These are phyloP conservation scores for Copsychus sechellarum DNA, from an alignment of 2,113 vertebrate genomes.

Conservation along the genomic window DNA sequence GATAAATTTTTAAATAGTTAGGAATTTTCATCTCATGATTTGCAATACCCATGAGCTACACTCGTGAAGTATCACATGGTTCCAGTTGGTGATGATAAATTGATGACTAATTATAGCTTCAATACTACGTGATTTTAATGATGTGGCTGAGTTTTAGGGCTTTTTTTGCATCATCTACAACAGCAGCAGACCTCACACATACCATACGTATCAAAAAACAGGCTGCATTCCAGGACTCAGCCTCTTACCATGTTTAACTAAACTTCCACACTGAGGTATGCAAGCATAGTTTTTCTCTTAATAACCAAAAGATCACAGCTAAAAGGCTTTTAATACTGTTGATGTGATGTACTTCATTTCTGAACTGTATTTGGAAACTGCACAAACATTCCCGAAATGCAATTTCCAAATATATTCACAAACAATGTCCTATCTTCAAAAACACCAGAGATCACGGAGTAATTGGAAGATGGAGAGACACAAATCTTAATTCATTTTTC, in stretches of 20 bases:
- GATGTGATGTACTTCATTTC: neutral
- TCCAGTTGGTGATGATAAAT: neutral
- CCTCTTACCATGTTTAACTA: neutral
- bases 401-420: neutral
- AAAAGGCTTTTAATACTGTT: neutral
- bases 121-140: neutral
- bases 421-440: neutral
- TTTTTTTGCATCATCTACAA: neutral
- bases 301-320: neutral
- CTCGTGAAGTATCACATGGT: neutral
- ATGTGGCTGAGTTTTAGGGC: neutral
- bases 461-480: neutral
- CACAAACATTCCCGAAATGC: neutral
- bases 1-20: neutral
- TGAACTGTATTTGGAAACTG: neutral
- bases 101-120: neutral
- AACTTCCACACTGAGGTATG: neutral
- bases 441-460: neutral
- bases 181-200: neutral
- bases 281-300: neutral
- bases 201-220: neutral
- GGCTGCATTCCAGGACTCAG: neutral
- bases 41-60: neutral
- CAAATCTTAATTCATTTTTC: neutral
- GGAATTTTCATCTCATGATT: neutral